phyloP scores from a whole-genome alignment of 2,113 vertebrate species.

The Xenopus borealis region DNA sequence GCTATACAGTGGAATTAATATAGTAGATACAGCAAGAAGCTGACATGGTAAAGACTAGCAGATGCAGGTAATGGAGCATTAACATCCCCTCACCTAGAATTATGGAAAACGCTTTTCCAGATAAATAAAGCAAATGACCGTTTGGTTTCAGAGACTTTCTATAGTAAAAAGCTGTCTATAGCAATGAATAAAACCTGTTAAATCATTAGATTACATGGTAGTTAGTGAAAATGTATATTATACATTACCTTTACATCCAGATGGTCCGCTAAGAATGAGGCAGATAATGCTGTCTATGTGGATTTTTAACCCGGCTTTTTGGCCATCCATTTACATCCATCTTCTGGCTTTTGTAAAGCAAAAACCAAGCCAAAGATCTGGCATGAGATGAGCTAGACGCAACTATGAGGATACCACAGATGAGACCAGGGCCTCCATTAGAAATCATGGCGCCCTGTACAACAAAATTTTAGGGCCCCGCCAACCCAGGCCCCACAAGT shows the following conservation, averaged over 20 bases:
- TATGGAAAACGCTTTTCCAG: no score
- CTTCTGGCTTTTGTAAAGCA: constrained; percentile 78
- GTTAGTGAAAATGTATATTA: no score
- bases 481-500: no score
- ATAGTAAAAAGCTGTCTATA: not conserved
- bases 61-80: no score
- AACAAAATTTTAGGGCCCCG: no score
- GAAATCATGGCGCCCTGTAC: no score
- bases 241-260: constrained; percentile 79
- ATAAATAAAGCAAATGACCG: not conserved
- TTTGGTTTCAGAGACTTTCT: not conserved
- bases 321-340: constrained; percentile 66
- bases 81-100: no score
- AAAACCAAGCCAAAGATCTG: constrained; percentile 92
- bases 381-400: constrained; percentile 92
- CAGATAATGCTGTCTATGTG: constrained; percentile 42
- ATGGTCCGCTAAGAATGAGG: constrained; percentile 68
- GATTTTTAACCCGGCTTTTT: constrained; percentile 53
- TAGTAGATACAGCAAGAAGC: no score
- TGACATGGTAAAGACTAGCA: not conserved
- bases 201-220: no score
- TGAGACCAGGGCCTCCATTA: no score
- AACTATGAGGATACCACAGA: constrained; percentile 73
- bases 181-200: no score
- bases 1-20: no score